These are phyloP conservation scores for Drosophila tanythrix DNA, from an alignment of 2,888 invertebrate species.

Conservation along the genomic window DNA sequence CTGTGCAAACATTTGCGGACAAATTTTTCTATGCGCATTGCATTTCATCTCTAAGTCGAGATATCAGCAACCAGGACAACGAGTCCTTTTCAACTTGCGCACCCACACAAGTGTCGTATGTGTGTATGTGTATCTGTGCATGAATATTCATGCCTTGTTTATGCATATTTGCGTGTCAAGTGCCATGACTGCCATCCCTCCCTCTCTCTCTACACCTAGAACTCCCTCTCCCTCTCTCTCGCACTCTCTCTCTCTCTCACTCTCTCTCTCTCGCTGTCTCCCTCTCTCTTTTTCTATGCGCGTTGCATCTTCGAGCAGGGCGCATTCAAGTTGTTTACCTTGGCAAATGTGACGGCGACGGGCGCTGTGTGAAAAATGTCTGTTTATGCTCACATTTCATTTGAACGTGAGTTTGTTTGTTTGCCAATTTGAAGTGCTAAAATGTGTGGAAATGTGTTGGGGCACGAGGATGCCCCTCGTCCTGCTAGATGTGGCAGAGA, in stretches of 20 bases:
- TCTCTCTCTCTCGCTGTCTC: constrained; percentile 6
- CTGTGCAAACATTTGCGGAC: constrained; percentile 67
- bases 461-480: constrained; percentile 1
- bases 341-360: constrained; percentile 53
- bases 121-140: constrained; percentile 56
- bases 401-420: constrained; percentile 78
- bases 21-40: constrained; percentile 81
- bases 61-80: constrained; percentile 58
- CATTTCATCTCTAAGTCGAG: constrained; percentile 82
- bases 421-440: constrained; percentile 77
- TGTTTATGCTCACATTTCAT: constrained; percentile 80
- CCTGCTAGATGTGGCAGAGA: constrained; percentile 10
- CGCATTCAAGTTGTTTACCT: constrained; percentile 77
- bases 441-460: constrained; percentile 32
- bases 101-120: constrained; percentile 27
- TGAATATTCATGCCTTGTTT: constrained; percentile 78
- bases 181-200: constrained; percentile 43
- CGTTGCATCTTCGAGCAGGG: constrained; percentile 59
- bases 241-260: constrained; percentile 7
- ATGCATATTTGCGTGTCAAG: constrained; percentile 81
- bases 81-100: constrained; percentile 62
- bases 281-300: constrained; percentile 9
- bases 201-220: constrained; percentile 5
- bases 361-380: constrained; percentile 76
- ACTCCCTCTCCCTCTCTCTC: constrained; percentile 8